Evolutionary conservation across 2,113 vertebrate species (phyloP).

Genomic region (Elephas maximus): DNA sequence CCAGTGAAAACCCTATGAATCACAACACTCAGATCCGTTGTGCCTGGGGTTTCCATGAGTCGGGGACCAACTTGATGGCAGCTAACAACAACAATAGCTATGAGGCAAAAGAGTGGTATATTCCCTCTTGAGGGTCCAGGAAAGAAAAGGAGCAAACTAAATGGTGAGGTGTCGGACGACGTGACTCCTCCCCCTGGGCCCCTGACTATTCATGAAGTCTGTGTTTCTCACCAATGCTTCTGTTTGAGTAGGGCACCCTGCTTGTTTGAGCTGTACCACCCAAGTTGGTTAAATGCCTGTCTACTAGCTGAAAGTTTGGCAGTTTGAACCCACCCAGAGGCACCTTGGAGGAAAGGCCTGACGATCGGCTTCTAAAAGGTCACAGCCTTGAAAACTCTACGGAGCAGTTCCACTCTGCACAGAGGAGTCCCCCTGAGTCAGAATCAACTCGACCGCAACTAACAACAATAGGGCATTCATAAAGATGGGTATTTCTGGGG

Average conservation of each 20-base stretch:
- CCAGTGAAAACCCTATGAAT: not conserved
- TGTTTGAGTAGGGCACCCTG: not conserved
- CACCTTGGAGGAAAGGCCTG: not conserved
- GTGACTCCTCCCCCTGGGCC: not conserved
- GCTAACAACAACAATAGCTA: not conserved
- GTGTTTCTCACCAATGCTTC: not conserved
- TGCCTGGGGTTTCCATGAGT: not conserved
- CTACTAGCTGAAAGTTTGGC: not conserved
- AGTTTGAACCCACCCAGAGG: not conserved
- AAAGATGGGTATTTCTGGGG: not conserved
- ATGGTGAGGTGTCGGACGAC: fast-evolving
- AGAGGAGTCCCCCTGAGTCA: not conserved
- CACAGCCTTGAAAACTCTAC: not conserved
- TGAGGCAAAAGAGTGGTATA: not conserved
- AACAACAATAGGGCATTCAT: not conserved
- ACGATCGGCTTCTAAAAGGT: not conserved
- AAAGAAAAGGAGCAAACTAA: not conserved
- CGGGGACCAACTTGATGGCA: not conserved
- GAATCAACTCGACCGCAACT: not conserved
- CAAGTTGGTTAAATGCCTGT: not conserved
- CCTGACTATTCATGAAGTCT: not conserved
- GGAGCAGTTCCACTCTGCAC: not conserved
- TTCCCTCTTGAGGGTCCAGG: not conserved
- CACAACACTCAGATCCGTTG: not conserved
- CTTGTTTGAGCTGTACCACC: not conserved